phyloP scores from a whole-genome alignment of 2,797 vertebrate genomes.

The Syncerus caffer region DNA sequence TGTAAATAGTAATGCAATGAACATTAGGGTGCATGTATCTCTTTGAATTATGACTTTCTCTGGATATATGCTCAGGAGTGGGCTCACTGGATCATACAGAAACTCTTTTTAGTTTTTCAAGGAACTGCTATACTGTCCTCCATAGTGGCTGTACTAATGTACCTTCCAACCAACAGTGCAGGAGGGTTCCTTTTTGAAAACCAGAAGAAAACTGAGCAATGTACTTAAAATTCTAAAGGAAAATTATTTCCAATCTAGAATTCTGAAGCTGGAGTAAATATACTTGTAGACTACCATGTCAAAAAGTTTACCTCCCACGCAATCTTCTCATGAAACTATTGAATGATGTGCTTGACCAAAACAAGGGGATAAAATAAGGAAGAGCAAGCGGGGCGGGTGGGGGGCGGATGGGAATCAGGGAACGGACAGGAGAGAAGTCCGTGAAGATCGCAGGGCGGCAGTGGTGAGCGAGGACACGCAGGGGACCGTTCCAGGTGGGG shows the following conservation, averaged over 20 bases:
- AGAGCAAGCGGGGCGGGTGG: background rate
- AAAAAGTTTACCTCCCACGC: background rate
- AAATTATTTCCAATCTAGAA: constrained; percentile 2
- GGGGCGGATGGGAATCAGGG: background rate
- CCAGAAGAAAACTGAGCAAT: background rate
- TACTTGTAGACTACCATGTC: background rate
- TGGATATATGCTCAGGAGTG: background rate
- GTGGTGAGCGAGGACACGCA: background rate
- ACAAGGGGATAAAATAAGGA: background rate
- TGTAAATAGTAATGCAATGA: background rate
- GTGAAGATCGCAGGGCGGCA: no score
- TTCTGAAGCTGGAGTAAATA: background rate
- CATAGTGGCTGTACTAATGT: background rate
- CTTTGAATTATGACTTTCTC: background rate
- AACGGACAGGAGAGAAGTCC: background rate
- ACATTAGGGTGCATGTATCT: background rate
- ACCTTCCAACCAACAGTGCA: background rate
- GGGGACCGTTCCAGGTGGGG: no score
- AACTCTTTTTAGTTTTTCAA: background rate
- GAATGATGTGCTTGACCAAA: background rate
- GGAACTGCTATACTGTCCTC: background rate
- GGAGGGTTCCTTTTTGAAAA: background rate
- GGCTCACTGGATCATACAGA: background rate
- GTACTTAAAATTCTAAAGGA: constrained; percentile 24
- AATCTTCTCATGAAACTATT: background rate